A percentile compares a stretch with the other conserved stretches of the same genome.
Evolutionary conservation across 2,113 vertebrate genomes (phyloP).

Genomic region (Hippolais icterina): DNA sequence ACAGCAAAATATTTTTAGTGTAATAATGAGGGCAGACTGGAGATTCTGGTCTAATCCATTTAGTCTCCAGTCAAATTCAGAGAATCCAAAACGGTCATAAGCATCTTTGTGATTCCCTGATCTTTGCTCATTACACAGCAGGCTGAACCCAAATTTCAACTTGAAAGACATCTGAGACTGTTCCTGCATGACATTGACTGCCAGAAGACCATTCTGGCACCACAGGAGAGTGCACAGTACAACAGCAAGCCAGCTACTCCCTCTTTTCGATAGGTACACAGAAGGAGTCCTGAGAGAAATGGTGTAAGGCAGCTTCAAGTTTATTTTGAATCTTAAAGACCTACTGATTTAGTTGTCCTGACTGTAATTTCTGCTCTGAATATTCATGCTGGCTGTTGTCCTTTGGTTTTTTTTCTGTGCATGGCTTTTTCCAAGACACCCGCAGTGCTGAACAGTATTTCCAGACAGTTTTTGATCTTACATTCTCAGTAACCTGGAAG

Average conservation of each 20-base stretch:
- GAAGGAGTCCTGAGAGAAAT: background rate
- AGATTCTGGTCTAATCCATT: constrained; percentile 10
- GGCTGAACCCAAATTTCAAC: constrained; percentile 46
- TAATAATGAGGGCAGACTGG: background rate
- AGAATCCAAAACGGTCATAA: constrained; percentile 5
- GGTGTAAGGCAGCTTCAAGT: background rate
- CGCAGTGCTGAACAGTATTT: background rate
- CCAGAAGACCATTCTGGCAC: background rate
- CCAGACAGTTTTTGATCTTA: background rate
- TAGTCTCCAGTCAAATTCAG: background rate
- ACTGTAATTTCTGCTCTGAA: background rate
- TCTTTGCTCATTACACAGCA: constrained; percentile 51
- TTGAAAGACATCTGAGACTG: background rate
- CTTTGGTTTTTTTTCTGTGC: background rate
- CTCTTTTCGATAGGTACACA: background rate
- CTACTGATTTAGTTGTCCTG: background rate
- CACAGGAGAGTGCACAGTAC: accelerated
- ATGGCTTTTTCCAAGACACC: background rate
- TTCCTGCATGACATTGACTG: background rate
- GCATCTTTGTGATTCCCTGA: constrained; percentile 5
- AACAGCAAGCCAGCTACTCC: background rate
- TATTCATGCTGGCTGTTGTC: background rate
- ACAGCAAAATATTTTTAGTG: constrained; percentile 26
- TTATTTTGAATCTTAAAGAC: background rate
- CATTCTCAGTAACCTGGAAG: background rate